Evolutionary conservation across 2,113 vertebrate species (phyloP).

Genomic region (Panthera uncia): DNA sequence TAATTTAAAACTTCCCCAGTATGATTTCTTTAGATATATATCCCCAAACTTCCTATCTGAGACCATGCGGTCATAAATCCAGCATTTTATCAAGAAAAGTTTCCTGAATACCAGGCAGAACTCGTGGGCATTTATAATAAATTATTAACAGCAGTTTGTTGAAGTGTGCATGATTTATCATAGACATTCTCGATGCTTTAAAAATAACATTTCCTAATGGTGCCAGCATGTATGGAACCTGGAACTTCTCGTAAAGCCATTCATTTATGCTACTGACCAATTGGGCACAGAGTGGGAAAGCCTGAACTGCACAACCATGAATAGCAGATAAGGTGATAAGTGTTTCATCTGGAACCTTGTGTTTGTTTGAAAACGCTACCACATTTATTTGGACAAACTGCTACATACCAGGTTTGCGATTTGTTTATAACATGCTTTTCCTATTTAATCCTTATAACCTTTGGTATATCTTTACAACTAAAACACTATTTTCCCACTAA

Average conservation of each 20-base stretch:
- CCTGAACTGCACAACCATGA: not conserved
- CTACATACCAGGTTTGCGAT: not conserved
- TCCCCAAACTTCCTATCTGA: not conserved
- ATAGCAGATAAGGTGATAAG: not conserved
- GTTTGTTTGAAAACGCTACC: not conserved
- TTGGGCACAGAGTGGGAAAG: not conserved
- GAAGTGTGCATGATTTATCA: constrained; percentile 57
- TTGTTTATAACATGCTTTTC: not conserved
- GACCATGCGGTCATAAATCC: constrained; percentile 33
- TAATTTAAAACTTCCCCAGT: constrained; percentile 44
- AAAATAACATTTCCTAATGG: constrained; percentile 43
- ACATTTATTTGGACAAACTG: not conserved
- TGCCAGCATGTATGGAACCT: not conserved
- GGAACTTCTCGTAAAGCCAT: not conserved
- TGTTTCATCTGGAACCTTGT: not conserved
- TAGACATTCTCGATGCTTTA: constrained; percentile 22
- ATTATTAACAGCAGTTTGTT: constrained; percentile 27
- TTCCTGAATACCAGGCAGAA: constrained; percentile 71
- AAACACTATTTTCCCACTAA: not conserved
- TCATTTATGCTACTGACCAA: not conserved
- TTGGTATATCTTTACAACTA: not conserved
- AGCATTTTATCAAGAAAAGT: constrained; percentile 53
- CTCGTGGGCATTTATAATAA: constrained; percentile 60
- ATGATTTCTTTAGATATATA: constrained; percentile 55
- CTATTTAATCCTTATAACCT: not conserved